A percentile compares a stretch with the other conserved stretches of the same genome.
Evolutionary conservation across 2,113 vertebrate genomes (phyloP).

Genomic region (Stegostoma tigrinum): DNA sequence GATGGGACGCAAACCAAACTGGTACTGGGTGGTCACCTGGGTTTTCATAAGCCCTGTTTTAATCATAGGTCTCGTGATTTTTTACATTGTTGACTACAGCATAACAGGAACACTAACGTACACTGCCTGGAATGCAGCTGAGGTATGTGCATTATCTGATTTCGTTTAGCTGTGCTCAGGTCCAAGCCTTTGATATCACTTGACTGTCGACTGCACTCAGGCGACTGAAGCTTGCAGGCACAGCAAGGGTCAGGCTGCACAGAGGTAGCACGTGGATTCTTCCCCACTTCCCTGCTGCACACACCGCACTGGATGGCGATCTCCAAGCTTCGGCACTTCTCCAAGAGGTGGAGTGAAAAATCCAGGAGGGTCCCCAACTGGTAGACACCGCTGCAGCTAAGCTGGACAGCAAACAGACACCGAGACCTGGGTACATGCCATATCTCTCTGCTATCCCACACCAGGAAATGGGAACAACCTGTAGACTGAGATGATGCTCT

Average conservation of each 20-base stretch:
- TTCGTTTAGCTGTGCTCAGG: neutral
- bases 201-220: neutral
- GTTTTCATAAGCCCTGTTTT: constrained; percentile 67
- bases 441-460: neutral
- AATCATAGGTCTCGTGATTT: constrained; percentile 71
- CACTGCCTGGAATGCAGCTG: constrained; percentile 77
- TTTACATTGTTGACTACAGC: constrained; percentile 80
- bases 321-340: neutral
- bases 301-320: neutral
- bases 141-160: constrained; percentile 55
- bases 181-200: neutral
- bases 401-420: neutral
- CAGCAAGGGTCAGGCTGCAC: neutral
- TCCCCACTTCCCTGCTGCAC: too few species aligned
- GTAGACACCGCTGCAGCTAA: neutral
- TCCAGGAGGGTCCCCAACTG: neutral
- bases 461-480: neutral
- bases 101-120: constrained; percentile 71
- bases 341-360: neutral
- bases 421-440: neutral
- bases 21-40: constrained; percentile 85
- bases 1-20: constrained; percentile 66
- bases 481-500: neutral
- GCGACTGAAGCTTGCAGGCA: neutral
- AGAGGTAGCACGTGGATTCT: neutral